Evolutionary conservation across 2,888 invertebrate genomes (phyloP), one percentile per base, ranked within the genome.

Genomic region (Barypeithes pellucidus): DNA sequence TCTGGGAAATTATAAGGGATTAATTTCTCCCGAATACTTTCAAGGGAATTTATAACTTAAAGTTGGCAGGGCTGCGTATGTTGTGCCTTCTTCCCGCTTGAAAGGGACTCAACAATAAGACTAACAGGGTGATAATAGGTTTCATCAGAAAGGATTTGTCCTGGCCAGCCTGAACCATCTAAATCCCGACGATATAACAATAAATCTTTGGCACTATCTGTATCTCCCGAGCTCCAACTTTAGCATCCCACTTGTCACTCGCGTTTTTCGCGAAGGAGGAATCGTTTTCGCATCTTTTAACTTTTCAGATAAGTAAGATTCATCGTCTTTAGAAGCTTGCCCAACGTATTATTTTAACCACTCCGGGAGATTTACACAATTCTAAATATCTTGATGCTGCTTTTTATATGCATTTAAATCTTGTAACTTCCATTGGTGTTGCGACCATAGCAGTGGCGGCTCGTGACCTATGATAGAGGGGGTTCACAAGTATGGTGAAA

Each of bases 141-240:
- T 83, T 81, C 82, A 83, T 83, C 82, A 83, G 79, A 77, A 79
- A 79, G 83, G 84, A 84, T 84, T 84, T 83, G 84, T 83, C 83
- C 81, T 81, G 79, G 73, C 63, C 74, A 54, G 76, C 68, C 76
- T 72, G 72, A 60, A 74, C 82, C 82, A 83, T 82, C 83, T 82
- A 83, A 84, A 84, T 83, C 83, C 83, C 78, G 78, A 79, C 82
- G 83, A 84, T 82, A 84, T 84, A 83, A 83, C 84, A 81, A 85
- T 84, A 84, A 84, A 85, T 85, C 83, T 83, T 81, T 77, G 79
- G 73, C 82, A 83, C 82, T 84, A 84, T 84, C 84, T 82, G 81
- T 83, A 82, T 81, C 79, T 80, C 52, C 5, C 75, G 76, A 70
- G 71, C 72, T 75, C 74, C 61, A 74, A 74, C 76, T 72, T 72